These are phyloP conservation scores for Puffinus mauretanicus DNA, from an alignment of 2,113 vertebrate species.

Conservation along the genomic window DNA sequence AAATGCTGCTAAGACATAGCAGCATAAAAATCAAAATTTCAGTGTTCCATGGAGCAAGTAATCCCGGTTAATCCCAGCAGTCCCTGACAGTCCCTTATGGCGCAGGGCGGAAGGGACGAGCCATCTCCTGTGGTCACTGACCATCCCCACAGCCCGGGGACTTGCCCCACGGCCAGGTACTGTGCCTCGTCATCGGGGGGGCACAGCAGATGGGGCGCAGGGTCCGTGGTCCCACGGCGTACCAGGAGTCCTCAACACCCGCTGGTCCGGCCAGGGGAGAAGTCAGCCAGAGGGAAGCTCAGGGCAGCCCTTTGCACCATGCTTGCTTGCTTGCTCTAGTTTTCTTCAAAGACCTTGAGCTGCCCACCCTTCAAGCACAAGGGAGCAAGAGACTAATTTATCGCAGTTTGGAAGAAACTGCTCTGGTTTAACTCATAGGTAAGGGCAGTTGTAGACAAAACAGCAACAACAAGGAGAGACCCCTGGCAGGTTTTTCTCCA, in stretches of 20 bases:
- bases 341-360: not conserved
- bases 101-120: accelerated
- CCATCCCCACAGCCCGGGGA: not conserved
- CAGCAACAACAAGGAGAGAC: not conserved
- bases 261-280: not conserved
- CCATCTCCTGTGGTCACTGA: not conserved
- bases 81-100: not conserved
- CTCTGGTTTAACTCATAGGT: not conserved
- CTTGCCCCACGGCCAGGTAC: not conserved
- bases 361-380: not conserved
- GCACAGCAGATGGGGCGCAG: accelerated
- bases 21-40: not conserved
- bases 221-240: accelerated
- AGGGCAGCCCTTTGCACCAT: not conserved
- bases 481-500: not conserved
- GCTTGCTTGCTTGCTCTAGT: not conserved
- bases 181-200: accelerated
- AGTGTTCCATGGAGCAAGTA: not conserved
- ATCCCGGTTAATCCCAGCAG: not conserved
- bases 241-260: not conserved
- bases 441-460: not conserved
- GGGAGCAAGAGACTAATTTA: not conserved
- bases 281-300: not conserved
- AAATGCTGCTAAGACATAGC: accelerated
- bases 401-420: not conserved